Evolutionary conservation across 2,113 vertebrate species (phyloP).

Genomic region (Arizona elegans): DNA sequence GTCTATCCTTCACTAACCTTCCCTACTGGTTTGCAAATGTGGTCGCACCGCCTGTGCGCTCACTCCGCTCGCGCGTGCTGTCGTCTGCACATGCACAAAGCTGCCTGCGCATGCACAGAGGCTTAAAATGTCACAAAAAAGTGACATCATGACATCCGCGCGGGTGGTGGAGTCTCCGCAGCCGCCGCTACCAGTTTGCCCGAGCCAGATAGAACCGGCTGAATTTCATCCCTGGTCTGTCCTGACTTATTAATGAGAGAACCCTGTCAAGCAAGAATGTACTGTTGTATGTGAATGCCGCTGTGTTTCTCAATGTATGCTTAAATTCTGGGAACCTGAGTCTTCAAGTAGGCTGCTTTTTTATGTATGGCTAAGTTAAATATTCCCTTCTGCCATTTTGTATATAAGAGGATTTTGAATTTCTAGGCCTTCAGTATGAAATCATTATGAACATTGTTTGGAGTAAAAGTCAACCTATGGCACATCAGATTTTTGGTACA

Average conservation of each 20-base stretch:
- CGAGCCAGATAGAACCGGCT: too few relatives aligned
- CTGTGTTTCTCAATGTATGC: background rate
- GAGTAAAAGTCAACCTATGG: background rate
- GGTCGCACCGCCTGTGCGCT: too few relatives aligned
- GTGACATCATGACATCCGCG: too few relatives aligned
- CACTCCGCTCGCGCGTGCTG: too few relatives aligned
- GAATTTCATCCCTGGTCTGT: background rate
- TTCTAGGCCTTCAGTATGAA: background rate
- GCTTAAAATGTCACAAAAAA: too few relatives aligned
- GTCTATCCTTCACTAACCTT: background rate
- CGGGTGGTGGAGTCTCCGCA: too few relatives aligned
- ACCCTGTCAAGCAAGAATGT: background rate
- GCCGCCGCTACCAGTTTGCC: too few relatives aligned
- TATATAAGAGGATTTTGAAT: background rate
- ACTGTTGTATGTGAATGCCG: background rate
- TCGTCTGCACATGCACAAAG: too few relatives aligned
- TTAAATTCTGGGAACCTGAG: background rate
- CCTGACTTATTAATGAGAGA: background rate
- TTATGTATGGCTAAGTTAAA: background rate
- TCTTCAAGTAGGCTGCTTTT: background rate
- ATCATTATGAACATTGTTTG: background rate
- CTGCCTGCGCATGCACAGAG: too few relatives aligned
- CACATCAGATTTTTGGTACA: background rate
- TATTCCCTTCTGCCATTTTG: background rate
- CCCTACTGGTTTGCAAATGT: too few relatives aligned